Percentiles rank a stretch among this genome's conserved stretches.
Conservation (phyloP, 2,113 vertebrate genomes). For the Camelus dromedarius region DNA sequence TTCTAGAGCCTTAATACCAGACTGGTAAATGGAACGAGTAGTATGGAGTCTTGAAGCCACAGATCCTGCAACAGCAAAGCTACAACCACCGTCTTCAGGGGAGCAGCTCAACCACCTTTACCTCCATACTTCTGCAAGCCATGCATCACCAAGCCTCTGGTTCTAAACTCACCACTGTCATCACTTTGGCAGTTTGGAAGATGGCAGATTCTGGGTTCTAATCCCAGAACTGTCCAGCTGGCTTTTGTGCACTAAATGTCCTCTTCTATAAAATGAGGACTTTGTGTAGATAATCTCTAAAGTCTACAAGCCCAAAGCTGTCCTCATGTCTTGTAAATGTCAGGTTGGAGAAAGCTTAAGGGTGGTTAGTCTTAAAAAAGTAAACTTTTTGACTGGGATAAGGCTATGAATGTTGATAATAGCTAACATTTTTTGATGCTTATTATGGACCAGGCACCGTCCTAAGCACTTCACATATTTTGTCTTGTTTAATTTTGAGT, state of each 20-base stretch:
- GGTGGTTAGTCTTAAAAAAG: neutral
- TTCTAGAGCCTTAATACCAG: neutral
- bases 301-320: neutral
- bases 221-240: neutral
- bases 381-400: constrained; percentile 5
- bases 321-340: neutral
- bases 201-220: neutral
- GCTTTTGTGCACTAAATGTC: neutral
- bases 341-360: neutral
- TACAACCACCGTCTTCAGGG: neutral
- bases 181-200: neutral
- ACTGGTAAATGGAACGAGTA: neutral
- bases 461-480: neutral
- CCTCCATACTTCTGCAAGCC: neutral
- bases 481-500: neutral
- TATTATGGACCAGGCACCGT: neutral
- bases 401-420: constrained; percentile 17
- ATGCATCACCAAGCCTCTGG: neutral
- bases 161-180: neutral
- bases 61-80: neutral
- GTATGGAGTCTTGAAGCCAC: neutral
- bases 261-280: neutral
- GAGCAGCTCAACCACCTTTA: neutral
- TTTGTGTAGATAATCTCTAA: neutral
- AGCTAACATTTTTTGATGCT: neutral